Evolutionary conservation across 2,113 vertebrate species (phyloP).

Genomic region (Poecilia latipinna): DNA sequence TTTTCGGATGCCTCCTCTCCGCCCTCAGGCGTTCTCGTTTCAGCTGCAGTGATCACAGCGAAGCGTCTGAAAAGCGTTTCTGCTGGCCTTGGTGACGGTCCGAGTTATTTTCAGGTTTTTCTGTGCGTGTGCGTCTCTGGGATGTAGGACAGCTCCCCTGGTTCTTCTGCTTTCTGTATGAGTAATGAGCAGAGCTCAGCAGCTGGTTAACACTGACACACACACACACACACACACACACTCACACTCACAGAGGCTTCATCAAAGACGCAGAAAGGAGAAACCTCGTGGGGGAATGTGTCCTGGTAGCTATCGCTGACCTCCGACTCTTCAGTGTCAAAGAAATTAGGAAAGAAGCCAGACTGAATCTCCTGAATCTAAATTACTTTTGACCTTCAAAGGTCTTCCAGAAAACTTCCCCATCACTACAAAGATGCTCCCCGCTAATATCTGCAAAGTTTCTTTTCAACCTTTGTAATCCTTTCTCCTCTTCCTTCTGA

Average conservation of each 20-base stretch:
- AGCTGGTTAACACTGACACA: conserved; percentile 50
- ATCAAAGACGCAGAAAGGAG: conserved; percentile 46
- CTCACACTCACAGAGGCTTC: conserved; percentile 37
- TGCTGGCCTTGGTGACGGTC: conserved; percentile 60
- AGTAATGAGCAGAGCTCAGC: conserved; percentile 71
- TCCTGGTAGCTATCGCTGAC: conserved; percentile 45
- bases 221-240: conserved; percentile 12
- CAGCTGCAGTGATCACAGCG: background rate
- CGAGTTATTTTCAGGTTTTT: conserved; percentile 66
- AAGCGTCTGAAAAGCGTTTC: conserved; percentile 46
- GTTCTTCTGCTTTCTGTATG: conserved; percentile 64
- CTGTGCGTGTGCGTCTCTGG: conserved; percentile 32
- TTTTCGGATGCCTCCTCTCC: background rate
- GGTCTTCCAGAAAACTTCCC: conserved; percentile 8
- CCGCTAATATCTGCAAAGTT: background rate
- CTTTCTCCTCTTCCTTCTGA: background rate
- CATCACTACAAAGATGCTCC: background rate
- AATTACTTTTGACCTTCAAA: conserved; percentile 51
- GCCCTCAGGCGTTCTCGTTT: conserved; percentile 7
- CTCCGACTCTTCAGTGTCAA: conserved; percentile 39
- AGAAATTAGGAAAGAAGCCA: conserved; percentile 27
- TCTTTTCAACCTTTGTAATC: background rate
- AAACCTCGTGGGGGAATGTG: conserved; percentile 28
- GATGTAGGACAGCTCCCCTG: conserved; percentile 75
- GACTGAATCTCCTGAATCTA: conserved; percentile 31